phyloP scores from a whole-genome alignment of 1,140 invertebrate genomes.

The Phymastichus coffea region DNA sequence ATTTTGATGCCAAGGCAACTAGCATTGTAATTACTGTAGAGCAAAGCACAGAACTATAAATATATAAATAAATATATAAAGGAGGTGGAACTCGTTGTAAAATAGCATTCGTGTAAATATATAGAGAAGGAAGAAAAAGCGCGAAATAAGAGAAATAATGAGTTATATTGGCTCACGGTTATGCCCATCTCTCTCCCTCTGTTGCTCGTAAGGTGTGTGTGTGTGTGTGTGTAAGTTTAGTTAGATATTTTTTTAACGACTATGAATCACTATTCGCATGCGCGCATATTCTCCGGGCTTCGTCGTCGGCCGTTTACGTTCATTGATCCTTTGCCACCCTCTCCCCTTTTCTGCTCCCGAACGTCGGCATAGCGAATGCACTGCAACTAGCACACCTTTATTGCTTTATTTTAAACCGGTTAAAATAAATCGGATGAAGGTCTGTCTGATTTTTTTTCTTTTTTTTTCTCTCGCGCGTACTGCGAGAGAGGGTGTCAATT shows the following conservation, averaged over 20 bases:
- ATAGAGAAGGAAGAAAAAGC: constrained; percentile 24
- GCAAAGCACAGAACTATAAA: constrained; percentile 20
- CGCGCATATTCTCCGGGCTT: constrained; percentile 10
- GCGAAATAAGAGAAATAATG: constrained; percentile 25
- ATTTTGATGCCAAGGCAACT: constrained; percentile 16
- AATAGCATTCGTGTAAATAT: constrained; percentile 55
- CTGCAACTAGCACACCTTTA: too few relatives aligned
- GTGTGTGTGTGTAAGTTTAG: constrained; percentile 47
- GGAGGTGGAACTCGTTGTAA: too few relatives aligned
- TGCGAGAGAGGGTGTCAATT: too few relatives aligned
- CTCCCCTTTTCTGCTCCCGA: too few relatives aligned
- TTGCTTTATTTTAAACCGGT: too few relatives aligned
- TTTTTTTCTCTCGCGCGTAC: too few relatives aligned
- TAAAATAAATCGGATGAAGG: too few relatives aligned
- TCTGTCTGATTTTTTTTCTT: too few relatives aligned
- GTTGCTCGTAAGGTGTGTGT: neutral
- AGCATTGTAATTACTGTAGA: constrained; percentile 22
- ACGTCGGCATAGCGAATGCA: too few relatives aligned
- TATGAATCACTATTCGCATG: constrained; percentile 41
- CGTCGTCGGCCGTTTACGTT: neutral
- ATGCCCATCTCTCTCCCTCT: constrained; percentile 39
- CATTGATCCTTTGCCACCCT: too few relatives aligned
- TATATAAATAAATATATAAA: constrained; percentile 33
- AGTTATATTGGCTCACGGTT: constrained; percentile 56
- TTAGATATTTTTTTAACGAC: constrained; percentile 52